A percentile compares a stretch with the other conserved stretches of the same genome.
Conservation (phyloP, 2,888 invertebrate species). For the Aricia artaxerxes region DNA sequence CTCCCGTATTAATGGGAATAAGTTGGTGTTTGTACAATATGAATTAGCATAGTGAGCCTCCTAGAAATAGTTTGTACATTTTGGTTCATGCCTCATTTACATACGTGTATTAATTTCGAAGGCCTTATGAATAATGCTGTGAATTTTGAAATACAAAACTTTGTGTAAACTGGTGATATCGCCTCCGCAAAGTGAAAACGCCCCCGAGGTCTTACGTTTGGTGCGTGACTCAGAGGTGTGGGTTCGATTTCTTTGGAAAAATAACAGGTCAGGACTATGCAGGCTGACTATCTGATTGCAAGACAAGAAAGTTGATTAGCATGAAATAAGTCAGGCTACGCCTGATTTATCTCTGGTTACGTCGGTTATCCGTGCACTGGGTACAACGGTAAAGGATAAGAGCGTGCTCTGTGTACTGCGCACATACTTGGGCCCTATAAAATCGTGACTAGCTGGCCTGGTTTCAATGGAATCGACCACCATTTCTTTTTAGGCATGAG, state of each 20-base stretch:
- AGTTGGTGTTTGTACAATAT: conserved; percentile 43
- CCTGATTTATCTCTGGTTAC: neutral
- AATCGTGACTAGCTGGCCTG: too few relatives aligned
- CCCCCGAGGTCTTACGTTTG: neutral
- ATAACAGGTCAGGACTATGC: neutral
- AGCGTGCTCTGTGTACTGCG: too few relatives aligned
- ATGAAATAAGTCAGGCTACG: too few relatives aligned
- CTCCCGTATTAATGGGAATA: conserved; percentile 47
- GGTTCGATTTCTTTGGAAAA: too few relatives aligned
- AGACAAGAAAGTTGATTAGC: too few relatives aligned
- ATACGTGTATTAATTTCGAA: conserved; percentile 24
- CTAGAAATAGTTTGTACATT: conserved; percentile 36
- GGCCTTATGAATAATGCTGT: conserved; percentile 3
- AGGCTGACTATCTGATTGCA: neutral
- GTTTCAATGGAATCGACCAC: too few relatives aligned
- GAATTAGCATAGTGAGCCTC: conserved; percentile 36
- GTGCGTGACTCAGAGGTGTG: neutral
- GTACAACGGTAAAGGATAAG: too few relatives aligned
- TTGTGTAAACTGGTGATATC: too few relatives aligned
- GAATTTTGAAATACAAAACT: neutral
- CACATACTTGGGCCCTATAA: too few relatives aligned
- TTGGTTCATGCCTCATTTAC: conserved; percentile 29
- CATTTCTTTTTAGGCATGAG: too few relatives aligned
- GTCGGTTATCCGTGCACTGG: too few relatives aligned
- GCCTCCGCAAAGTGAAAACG: too few relatives aligned